These are phyloP conservation scores for Drosophila multiciliata DNA, from an alignment of 2,888 invertebrate genomes.

Conservation along the genomic window DNA sequence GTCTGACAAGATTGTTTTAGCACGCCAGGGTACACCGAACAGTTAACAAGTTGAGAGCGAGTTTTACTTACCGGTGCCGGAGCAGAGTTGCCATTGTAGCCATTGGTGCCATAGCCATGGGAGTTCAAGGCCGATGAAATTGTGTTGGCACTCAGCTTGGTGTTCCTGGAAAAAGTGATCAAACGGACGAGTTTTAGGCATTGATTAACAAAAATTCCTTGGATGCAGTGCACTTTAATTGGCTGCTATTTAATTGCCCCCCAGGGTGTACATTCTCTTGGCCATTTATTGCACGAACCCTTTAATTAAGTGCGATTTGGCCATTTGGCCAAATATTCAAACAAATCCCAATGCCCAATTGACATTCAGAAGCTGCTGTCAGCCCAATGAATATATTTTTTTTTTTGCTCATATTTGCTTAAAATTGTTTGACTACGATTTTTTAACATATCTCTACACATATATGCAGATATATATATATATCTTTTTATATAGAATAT, in stretches of 20 bases:
- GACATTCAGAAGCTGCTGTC: conserved; percentile 17
- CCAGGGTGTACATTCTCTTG: not conserved
- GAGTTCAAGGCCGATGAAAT: conserved; percentile 90
- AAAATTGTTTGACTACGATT: conserved; percentile 4
- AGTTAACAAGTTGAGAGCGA: conserved; percentile 18
- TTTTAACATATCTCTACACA: not conserved
- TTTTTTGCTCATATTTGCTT: not conserved
- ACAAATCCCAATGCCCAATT: conserved; percentile 65
- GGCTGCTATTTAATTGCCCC: conserved; percentile 4
- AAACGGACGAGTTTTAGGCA: conserved; percentile 10
- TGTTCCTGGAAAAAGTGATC: conserved; percentile 86
- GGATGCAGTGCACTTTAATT: conserved; percentile 26
- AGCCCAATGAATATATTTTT: conserved; percentile 10
- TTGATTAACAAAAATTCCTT: conserved; percentile 23
- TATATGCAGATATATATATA: conserved; percentile 5
- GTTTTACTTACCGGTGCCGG: conserved; percentile 82
- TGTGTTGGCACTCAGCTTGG: conserved; percentile 89
- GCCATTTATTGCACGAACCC: conserved; percentile 15
- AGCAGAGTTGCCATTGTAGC: conserved; percentile 74
- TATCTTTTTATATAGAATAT: conserved; percentile 8
- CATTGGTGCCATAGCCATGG: conserved; percentile 84
- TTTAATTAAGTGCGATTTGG: conserved; percentile 71
- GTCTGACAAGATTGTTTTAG: conserved; percentile 60
- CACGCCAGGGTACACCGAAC: conserved; percentile 45
- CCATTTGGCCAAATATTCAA: conserved; percentile 54